Evolutionary conservation across 2,113 vertebrate species (phyloP).

Genomic region (Oncorhynchus mykiss): DNA sequence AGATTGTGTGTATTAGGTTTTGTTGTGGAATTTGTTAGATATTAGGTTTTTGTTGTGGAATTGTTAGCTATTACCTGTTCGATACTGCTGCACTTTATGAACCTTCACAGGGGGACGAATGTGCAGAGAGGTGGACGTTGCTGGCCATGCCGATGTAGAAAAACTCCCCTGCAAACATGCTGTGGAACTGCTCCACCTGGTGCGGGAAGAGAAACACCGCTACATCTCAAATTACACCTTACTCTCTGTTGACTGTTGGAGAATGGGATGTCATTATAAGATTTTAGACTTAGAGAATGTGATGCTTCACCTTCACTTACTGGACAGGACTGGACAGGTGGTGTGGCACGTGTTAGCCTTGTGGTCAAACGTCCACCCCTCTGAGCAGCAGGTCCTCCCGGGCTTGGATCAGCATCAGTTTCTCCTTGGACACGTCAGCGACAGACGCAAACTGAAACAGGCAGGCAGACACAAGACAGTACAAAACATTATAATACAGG

Average conservation of each 20-base stretch:
- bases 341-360: neutral
- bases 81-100: too few relatives aligned
- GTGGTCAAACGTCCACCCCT: neutral
- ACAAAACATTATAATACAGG: neutral
- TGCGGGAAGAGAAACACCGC: neutral
- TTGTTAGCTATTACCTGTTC: too few relatives aligned
- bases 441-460: neutral
- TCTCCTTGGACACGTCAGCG: neutral
- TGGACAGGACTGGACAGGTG: neutral
- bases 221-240: neutral
- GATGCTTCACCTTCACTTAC: neutral
- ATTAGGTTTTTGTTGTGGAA: too few relatives aligned
- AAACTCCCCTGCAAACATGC: neutral
- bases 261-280: too few relatives aligned
- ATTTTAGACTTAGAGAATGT: too few relatives aligned
- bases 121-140: neutral
- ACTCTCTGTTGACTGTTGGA: too few relatives aligned
- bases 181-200: conserved; percentile 19
- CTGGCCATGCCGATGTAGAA: conserved; percentile 9
- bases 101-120: conserved; percentile 1
- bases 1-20: too few relatives aligned
- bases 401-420: neutral
- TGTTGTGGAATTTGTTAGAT: too few relatives aligned
- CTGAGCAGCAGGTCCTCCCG: neutral
- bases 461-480: neutral